Conservation (phyloP, 2,888 invertebrate genomes). For the Patella pellucida region DNA sequence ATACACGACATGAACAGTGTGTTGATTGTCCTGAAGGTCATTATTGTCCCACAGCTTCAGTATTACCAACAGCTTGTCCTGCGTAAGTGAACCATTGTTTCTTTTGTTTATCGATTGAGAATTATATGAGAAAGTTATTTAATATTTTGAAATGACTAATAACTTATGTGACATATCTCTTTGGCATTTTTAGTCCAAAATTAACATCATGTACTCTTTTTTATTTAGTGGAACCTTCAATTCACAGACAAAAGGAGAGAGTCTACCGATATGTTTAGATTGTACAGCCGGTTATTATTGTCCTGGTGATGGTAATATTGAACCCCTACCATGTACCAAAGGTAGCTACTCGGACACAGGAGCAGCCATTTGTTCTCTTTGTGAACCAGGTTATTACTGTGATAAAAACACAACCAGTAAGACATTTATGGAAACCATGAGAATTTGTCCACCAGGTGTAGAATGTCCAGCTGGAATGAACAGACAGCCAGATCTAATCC, state of each 20-base stretch:
- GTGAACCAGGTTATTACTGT: constrained; percentile 65
- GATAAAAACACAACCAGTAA: constrained; percentile 61
- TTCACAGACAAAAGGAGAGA: constrained; percentile 49
- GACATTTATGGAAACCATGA: constrained; percentile 43
- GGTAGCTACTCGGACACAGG: constrained; percentile 64
- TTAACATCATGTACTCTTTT: constrained; percentile 10
- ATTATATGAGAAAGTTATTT: no score
- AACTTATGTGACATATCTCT: neutral
- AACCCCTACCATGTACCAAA: constrained; percentile 62
- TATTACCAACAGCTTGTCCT: constrained; percentile 59
- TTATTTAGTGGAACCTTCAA: constrained; percentile 60
- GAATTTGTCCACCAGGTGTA: constrained; percentile 62
- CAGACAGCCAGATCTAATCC: constrained; percentile 55
- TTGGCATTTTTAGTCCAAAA: neutral
- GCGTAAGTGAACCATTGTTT: constrained; percentile 49
- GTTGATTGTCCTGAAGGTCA: constrained; percentile 60
- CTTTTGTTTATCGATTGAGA: neutral
- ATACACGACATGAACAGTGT: constrained; percentile 64
- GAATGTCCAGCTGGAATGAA: constrained; percentile 65
- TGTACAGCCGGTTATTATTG: constrained; percentile 68
- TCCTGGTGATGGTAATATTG: constrained; percentile 50
- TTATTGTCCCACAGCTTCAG: constrained; percentile 64
- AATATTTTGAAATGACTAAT: neutral
- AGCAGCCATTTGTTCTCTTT: constrained; percentile 53
- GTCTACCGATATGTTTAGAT: constrained; percentile 46